phyloP scores from a whole-genome alignment of 2,797 vertebrate species.

The Emys orbicularis region DNA sequence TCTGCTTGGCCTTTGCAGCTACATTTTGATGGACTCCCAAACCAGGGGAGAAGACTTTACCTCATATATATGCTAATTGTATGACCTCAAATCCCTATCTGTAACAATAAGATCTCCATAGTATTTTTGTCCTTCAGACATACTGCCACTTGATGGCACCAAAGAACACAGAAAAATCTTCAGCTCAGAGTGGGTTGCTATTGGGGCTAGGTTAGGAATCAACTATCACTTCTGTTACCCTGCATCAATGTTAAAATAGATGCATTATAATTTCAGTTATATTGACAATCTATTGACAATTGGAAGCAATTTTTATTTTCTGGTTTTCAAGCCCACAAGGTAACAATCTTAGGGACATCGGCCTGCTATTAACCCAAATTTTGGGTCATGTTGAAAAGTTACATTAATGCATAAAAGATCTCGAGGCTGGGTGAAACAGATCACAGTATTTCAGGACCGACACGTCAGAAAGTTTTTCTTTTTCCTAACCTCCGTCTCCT shows the following conservation, averaged over 20 bases:
- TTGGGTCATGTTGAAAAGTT: not conserved
- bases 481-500: not conserved
- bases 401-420: not conserved
- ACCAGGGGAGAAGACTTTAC: not conserved
- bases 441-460: not conserved
- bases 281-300: not conserved
- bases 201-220: not conserved
- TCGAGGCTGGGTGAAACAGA: not conserved
- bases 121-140: not conserved
- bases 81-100: rapidly evolving
- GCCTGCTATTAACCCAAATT: not conserved
- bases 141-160: slow-evolving; percentile 70
- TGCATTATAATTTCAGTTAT: not conserved
- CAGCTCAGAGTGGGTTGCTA: too few relatives aligned
- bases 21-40: not conserved
- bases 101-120: not conserved
- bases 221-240: not conserved
- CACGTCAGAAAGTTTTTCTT: not conserved
- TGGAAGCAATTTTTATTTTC: rapidly evolving
- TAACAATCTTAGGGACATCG: not conserved
- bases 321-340: not conserved
- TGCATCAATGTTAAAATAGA: not conserved
- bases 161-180: slow-evolving; percentile 42
- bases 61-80: rapidly evolving
- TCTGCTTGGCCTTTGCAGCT: not conserved